Evolutionary conservation across 2,797 vertebrate genomes (phyloP).

Genomic region (Steatocranus sp.): DNA sequence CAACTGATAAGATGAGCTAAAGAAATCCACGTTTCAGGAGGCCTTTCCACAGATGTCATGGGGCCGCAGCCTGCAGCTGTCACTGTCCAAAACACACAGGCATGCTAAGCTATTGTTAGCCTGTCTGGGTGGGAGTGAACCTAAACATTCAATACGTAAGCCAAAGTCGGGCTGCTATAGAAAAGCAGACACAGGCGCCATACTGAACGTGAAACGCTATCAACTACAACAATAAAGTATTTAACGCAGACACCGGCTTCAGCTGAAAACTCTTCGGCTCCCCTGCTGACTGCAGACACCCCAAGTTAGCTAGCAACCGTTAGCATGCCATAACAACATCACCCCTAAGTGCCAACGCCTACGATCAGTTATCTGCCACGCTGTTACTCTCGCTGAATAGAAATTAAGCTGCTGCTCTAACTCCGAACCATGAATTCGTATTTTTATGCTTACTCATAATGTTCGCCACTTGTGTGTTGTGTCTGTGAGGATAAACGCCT

Average conservation of each 20-base stretch:
- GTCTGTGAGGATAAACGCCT: conserved; percentile 25
- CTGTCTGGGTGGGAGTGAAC: conserved; percentile 42
- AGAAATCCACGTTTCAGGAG: conserved; percentile 21
- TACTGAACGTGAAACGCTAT: background rate
- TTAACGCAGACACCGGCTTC: background rate
- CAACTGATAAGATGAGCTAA: background rate
- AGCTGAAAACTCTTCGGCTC: background rate
- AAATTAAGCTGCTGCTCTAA: background rate
- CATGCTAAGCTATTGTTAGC: conserved; percentile 69
- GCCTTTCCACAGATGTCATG: conserved; percentile 51
- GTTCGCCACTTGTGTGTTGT: conserved; percentile 36
- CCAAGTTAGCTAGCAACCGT: conserved; percentile 43
- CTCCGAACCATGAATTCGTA: background rate
- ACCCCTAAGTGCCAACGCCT: background rate
- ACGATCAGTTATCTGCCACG: background rate
- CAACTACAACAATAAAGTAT: background rate
- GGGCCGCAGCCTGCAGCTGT: conserved; percentile 59
- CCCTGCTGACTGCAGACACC: background rate
- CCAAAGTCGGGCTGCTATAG: background rate
- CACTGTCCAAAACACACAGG: conserved; percentile 64
- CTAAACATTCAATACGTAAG: background rate
- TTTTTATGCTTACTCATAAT: conserved; percentile 53
- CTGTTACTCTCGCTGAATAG: background rate
- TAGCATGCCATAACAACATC: conserved; percentile 29
- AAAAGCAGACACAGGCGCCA: background rate